Percentiles rank a stretch among this genome's conserved stretches.
Evolutionary conservation across 2,113 vertebrate species (phyloP).

Genomic region (Lamprotornis superbus): DNA sequence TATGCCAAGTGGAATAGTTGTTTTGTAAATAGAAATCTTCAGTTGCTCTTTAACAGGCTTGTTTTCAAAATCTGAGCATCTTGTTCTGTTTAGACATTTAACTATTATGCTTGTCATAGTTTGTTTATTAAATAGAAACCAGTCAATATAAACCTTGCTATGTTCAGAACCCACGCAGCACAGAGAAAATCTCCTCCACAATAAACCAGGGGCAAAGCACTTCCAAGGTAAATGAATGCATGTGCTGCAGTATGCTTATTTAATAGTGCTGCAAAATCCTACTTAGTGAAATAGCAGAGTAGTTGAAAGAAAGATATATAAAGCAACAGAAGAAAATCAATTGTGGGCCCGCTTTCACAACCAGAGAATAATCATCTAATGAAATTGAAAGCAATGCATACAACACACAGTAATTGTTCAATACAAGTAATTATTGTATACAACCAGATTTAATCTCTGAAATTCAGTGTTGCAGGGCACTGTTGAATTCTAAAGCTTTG

Average conservation of each 20-base stretch:
- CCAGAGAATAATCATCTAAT: not conserved
- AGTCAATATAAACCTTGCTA: constrained; percentile 48
- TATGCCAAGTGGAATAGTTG: not conserved
- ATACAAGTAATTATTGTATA: not conserved
- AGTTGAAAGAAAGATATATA: not conserved
- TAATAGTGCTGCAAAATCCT: not conserved
- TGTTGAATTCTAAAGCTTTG: not conserved
- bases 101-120: constrained; percentile 49
- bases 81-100: constrained; percentile 35
- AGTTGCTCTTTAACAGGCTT: constrained; percentile 51
- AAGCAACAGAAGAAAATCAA: not conserved
- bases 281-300: not conserved
- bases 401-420: not conserved
- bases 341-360: not conserved
- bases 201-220: not conserved
- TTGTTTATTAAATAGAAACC: constrained; percentile 56
- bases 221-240: constrained; percentile 8
- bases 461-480: not conserved
- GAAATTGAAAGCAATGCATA: not conserved
- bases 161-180: constrained; percentile 18
- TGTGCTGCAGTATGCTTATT: not conserved
- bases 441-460: not conserved
- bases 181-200: constrained; percentile 24
- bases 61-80: constrained; percentile 44
- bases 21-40: constrained; percentile 30